These are phyloP conservation scores for Knipowitschia caucasica DNA, from an alignment of 2,797 vertebrate genomes.

Conservation along the genomic window DNA sequence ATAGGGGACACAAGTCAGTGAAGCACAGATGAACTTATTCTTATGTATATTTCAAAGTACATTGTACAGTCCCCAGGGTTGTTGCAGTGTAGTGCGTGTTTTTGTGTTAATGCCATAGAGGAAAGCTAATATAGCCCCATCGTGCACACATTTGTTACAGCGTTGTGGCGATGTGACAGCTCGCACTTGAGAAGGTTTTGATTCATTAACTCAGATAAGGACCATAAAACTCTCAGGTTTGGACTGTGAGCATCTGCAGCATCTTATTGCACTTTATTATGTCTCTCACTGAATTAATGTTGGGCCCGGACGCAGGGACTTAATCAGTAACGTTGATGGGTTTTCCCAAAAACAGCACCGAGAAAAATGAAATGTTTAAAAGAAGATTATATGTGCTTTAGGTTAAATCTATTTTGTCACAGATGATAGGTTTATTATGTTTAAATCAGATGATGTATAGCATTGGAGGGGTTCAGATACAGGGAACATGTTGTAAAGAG, in stretches of 20 bases:
- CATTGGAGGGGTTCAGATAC: too few species aligned
- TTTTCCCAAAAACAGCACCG: neutral
- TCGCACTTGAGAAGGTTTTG: neutral
- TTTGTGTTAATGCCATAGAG: slow-evolving; percentile 25
- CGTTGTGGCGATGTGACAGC: slow-evolving; percentile 4
- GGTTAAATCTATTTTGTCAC: neutral
- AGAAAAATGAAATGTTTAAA: slow-evolving; percentile 7
- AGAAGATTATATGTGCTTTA: slow-evolving; percentile 1
- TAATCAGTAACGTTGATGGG: neutral
- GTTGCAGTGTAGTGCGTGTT: slow-evolving; percentile 15
- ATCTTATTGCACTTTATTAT: neutral
- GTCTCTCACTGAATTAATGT: neutral
- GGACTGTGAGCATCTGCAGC: neutral
- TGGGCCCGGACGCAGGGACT: neutral
- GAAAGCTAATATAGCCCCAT: slow-evolving; percentile 19
- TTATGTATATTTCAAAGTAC: slow-evolving; percentile 40
- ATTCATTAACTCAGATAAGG: slow-evolving; percentile 17
- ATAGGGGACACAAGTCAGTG: slow-evolving; percentile 17
- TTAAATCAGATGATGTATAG: neutral
- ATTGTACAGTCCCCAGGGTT: slow-evolving; percentile 20
- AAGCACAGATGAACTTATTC: slow-evolving; percentile 31
- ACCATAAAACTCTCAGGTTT: neutral
- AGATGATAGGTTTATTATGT: neutral
- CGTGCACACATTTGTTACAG: slow-evolving; percentile 10
- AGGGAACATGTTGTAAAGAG: neutral